Conservation (phyloP, 2,888 invertebrate genomes). For the Melanargia galathea region DNA sequence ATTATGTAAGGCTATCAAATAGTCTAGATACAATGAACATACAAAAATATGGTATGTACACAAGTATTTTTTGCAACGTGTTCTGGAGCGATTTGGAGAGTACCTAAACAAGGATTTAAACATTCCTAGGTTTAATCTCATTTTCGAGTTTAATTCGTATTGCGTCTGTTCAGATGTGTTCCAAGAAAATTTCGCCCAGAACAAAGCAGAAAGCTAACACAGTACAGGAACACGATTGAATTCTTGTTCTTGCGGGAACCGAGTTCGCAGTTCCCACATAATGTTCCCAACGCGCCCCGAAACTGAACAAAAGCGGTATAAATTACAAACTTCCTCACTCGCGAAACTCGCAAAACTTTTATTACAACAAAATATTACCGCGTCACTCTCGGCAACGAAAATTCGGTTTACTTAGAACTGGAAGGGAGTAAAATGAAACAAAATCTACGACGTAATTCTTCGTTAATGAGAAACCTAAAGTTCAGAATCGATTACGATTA, state of each 20-base stretch:
- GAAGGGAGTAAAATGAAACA: slow-evolving; percentile 25
- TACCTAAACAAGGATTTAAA: neutral
- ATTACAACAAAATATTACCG: slow-evolving; percentile 52
- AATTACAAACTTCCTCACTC: slow-evolving; percentile 53
- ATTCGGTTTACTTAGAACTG: slow-evolving; percentile 22
- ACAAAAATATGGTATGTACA: too few species aligned
- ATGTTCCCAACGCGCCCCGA: slow-evolving; percentile 41
- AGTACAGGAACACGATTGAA: slow-evolving; percentile 26
- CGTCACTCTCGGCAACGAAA: slow-evolving; percentile 34
- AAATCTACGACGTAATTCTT: too few species aligned
- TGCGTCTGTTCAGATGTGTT: slow-evolving; percentile 35
- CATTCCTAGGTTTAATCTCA: neutral
- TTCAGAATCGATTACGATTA: too few species aligned
- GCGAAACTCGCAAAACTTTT: slow-evolving; percentile 49
- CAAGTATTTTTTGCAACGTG: neutral
- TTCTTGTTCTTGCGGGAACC: slow-evolving; percentile 24
- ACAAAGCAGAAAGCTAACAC: slow-evolving; percentile 14
- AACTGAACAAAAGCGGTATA: slow-evolving; percentile 50
- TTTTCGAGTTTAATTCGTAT: slow-evolving; percentile 21
- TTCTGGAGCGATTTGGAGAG: neutral
- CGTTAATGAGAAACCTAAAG: too few species aligned
- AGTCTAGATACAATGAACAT: too few species aligned
- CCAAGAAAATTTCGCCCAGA: slow-evolving; percentile 29
- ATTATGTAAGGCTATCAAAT: too few species aligned
- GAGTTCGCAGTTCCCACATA: slow-evolving; percentile 26